A percentile compares a stretch with the other conserved stretches of the same genome.
Evolutionary conservation across 2,888 invertebrate species (phyloP).

Genomic region (Eurois occulta): DNA sequence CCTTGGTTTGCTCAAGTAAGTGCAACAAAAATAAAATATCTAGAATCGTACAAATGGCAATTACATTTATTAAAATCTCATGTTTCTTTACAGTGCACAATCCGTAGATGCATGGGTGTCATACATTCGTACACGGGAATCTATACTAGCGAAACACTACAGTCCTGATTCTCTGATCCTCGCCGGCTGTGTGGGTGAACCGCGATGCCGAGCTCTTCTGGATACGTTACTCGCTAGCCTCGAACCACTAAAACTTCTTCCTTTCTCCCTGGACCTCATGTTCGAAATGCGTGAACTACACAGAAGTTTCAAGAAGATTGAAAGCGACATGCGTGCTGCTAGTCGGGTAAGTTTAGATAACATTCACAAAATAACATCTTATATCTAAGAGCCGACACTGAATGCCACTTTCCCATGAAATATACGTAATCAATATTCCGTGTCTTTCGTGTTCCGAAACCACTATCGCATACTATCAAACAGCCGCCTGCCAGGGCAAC

Average conservation of each 20-base stretch:
- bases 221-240: constrained; percentile 94
- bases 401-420: constrained; percentile 60
- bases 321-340: constrained; percentile 89
- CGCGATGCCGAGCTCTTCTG: constrained; percentile 91
- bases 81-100: constrained; percentile 90
- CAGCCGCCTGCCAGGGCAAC: constrained; percentile 79
- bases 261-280: constrained; percentile 95
- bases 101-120: constrained; percentile 98
- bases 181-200: constrained; percentile 90
- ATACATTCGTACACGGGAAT: constrained; percentile 95
- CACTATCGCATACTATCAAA: constrained; percentile 78
- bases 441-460: constrained; percentile 76
- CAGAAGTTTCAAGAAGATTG: constrained; percentile 93
- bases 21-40: constrained; percentile 52
- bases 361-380: constrained; percentile 48
- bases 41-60: not conserved
- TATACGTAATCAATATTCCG: constrained; percentile 71
- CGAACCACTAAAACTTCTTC: constrained; percentile 94
- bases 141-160: constrained; percentile 95
- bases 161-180: constrained; percentile 93
- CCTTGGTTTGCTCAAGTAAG: constrained; percentile 96
- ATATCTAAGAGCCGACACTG: constrained; percentile 55
- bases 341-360: constrained; percentile 83
- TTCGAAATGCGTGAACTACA: constrained; percentile 95
- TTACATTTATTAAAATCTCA: not conserved